Evolutionary conservation across 2,888 invertebrate species (phyloP).

Genomic region (Calameuta filiformis): DNA sequence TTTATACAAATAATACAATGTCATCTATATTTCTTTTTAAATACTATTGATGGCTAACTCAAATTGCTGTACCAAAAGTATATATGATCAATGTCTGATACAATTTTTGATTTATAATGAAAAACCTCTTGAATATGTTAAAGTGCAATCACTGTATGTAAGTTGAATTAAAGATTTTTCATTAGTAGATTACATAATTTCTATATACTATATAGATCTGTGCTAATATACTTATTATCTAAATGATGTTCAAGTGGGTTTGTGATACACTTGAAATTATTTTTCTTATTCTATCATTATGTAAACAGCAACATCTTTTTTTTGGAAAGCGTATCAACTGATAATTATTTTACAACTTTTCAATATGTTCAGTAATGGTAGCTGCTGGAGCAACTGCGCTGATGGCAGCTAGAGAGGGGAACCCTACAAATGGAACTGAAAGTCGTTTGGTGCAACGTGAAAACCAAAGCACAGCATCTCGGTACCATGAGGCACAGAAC

Average conservation of each 20-base stretch:
- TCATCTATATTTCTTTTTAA: background rate
- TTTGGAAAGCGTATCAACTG: background rate
- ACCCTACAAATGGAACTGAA: conserved; percentile 43
- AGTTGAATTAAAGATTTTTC: background rate
- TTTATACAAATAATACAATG: background rate
- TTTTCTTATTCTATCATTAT: background rate
- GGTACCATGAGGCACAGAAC: background rate
- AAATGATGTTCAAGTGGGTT: background rate
- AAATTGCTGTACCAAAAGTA: background rate
- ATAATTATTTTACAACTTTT: background rate
- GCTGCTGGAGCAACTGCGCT: conserved; percentile 51
- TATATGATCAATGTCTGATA: background rate
- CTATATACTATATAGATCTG: background rate
- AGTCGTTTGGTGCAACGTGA: conserved; percentile 33
- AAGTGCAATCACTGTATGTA: background rate
- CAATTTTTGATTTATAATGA: background rate
- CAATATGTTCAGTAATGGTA: conserved; percentile 45
- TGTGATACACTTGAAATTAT: background rate
- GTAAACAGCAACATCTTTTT: background rate
- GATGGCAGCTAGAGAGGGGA: conserved; percentile 52
- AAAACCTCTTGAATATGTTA: background rate
- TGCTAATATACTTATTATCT: background rate
- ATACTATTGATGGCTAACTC: background rate
- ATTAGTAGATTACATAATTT: background rate
- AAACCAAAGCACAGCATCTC: conserved; percentile 31